phyloP scores from a whole-genome alignment of 2,113 vertebrate species.

The Rhea americana region DNA sequence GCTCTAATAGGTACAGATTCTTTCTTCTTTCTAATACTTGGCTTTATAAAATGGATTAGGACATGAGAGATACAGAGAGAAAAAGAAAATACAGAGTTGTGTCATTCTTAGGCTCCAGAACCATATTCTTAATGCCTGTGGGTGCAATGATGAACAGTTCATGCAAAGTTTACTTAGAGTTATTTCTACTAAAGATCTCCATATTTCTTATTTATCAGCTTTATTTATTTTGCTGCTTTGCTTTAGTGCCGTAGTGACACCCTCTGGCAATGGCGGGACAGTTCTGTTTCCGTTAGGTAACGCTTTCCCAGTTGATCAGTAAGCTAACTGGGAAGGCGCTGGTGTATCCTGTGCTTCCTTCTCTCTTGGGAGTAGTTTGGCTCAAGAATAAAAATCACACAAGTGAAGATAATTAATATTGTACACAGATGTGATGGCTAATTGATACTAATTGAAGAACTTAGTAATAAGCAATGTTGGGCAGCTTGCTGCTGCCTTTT shows the following conservation, averaged over 20 bases:
- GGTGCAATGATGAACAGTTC: background rate
- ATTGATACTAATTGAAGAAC: background rate
- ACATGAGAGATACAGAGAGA: background rate
- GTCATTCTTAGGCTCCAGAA: background rate
- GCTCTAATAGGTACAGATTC: background rate
- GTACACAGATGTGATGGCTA: background rate
- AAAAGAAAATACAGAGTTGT: background rate
- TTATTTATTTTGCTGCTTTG: background rate
- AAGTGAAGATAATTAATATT: background rate
- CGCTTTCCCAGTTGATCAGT: background rate
- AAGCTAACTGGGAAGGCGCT: background rate
- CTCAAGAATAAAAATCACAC: background rate
- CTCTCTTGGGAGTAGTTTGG: background rate
- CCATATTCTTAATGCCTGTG: rapidly evolving
- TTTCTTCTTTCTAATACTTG: background rate
- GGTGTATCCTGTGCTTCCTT: background rate
- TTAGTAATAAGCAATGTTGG: background rate
- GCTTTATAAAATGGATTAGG: background rate
- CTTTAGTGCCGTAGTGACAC: slow-evolving; percentile 39
- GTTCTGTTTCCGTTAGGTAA: background rate
- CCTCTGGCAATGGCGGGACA: slow-evolving; percentile 49
- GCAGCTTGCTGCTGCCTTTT: background rate
- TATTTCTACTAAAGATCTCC: background rate
- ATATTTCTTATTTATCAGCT: background rate
- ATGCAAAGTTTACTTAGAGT: background rate